Percentiles rank a stretch among this genome's conserved stretches.
Evolutionary conservation across 1,140 invertebrate genomes (phyloP).

Genomic region (Matsumurasca onukii): DNA sequence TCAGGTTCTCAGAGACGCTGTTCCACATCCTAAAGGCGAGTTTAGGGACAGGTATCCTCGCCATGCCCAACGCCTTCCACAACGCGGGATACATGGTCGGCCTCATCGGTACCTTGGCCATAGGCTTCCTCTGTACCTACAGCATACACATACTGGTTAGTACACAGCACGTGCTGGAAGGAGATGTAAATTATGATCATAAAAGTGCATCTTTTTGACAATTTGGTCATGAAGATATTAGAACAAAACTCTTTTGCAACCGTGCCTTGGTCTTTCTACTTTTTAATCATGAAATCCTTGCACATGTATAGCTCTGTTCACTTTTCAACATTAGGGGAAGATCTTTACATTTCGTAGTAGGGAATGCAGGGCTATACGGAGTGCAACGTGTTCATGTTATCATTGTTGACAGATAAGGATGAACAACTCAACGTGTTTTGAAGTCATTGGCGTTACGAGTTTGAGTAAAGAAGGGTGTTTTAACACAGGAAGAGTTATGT

Average conservation of each 20-base stretch:
- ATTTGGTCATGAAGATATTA: background rate
- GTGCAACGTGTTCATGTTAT: no score
- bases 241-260: background rate
- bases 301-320: background rate
- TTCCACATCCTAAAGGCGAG: conserved; percentile 83
- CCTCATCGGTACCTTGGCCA: conserved; percentile 63
- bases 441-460: no score
- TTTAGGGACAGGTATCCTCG: conserved; percentile 85
- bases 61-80: conserved; percentile 83
- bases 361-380: no score
- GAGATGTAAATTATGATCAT: background rate
- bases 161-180: conserved; percentile 4
- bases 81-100: conserved; percentile 74
- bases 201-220: background rate
- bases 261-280: background rate
- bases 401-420: no score
- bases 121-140: conserved; percentile 75
- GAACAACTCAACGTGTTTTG: no score
- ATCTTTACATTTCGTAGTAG: no score
- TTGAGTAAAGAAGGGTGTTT: no score
- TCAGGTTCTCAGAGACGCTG: conserved; percentile 74
- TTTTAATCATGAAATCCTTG: conserved; percentile 16
- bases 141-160: conserved; percentile 71
- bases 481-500: no score
- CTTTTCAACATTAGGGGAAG: no score